phyloP scores from a whole-genome alignment of 2,113 vertebrate species.

The Sphaerodactylus townsendi region DNA sequence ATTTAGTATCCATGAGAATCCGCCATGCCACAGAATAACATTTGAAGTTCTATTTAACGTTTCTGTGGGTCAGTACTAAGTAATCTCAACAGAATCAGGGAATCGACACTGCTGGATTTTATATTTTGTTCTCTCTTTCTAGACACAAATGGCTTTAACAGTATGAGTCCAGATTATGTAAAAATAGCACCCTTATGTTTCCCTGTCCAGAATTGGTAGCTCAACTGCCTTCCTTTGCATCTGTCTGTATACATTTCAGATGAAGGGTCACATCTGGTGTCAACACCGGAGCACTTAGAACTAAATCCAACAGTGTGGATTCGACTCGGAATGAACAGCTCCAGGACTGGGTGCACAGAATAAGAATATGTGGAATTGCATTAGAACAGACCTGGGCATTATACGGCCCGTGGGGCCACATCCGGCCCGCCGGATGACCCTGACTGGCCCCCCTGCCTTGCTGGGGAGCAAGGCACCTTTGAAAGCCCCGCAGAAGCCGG shows the following conservation, averaged over 20 bases:
- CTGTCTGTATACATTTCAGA: background rate
- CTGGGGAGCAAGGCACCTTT: too few relatives aligned
- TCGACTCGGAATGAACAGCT: background rate
- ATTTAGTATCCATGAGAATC: background rate
- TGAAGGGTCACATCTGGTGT: background rate
- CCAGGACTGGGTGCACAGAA: background rate
- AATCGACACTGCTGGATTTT: background rate
- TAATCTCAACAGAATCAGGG: background rate
- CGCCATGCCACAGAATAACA: background rate
- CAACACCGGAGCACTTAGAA: background rate
- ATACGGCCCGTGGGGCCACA: too few relatives aligned
- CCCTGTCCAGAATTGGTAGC: background rate
- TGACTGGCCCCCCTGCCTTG: too few relatives aligned
- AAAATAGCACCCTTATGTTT: background rate
- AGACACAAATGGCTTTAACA: background rate
- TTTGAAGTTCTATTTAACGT: background rate
- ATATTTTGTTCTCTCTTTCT: background rate
- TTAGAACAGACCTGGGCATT: too few relatives aligned
- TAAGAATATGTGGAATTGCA: background rate
- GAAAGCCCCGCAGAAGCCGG: too few relatives aligned
- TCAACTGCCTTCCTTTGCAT: background rate
- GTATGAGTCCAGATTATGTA: background rate
- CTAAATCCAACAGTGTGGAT: background rate
- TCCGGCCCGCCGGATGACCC: too few relatives aligned
- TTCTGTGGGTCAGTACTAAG: background rate